Base-by-base conservation (phyloP, 2,888 invertebrate species). In the Lathronympha strigana region DNA sequence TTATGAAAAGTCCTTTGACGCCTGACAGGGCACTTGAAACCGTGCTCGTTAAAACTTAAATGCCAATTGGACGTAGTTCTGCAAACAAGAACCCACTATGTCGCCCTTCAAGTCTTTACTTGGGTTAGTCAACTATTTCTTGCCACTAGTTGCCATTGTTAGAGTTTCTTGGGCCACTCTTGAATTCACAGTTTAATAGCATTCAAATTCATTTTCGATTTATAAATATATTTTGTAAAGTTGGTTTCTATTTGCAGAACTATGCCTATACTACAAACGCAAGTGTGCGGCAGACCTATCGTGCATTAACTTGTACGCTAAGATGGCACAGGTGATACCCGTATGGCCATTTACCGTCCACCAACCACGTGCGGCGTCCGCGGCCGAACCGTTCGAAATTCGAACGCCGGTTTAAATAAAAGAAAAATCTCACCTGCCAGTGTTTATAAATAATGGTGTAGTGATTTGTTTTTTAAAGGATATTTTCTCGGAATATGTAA, bases 271-370 rank as follows among this genome's bases (percentile, higher is more conserved):
- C n/a, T n/a, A 50, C 45, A 36, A 49, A 71, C 69, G 69, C 67
- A 66, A 66, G 60, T 55, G 33, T 25, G 36, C 43, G 31, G 28
- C 23, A n/a, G 33, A 15, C 25, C 63, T 61, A 58, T 51, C 33
- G 38, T 57, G 67, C 58, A 58, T 63, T 64, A 68, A 66, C 67
- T 63, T 54, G 38, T 58, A 60, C 71, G 68, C 67, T 73, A 81
- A 83, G 84, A 83, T 84, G 84, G 76, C 76, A 75, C 72, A 75
- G 76, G 77, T 74, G 73, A 71, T 72, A 74, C 70, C 70, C n/a
- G n/a, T 80, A 77, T 85, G 86, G 85, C 83, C 88, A 88, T 84
- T 89, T 85, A 83, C 80, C 77, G 82, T 78, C 79, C 76, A 76
- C 77, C 80, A 76, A 81, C 80, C 84, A 78, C 77, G 79, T 80